Base-by-base conservation (phyloP, 2,888 invertebrate genomes). In the Zeuzera pyrina region DNA sequence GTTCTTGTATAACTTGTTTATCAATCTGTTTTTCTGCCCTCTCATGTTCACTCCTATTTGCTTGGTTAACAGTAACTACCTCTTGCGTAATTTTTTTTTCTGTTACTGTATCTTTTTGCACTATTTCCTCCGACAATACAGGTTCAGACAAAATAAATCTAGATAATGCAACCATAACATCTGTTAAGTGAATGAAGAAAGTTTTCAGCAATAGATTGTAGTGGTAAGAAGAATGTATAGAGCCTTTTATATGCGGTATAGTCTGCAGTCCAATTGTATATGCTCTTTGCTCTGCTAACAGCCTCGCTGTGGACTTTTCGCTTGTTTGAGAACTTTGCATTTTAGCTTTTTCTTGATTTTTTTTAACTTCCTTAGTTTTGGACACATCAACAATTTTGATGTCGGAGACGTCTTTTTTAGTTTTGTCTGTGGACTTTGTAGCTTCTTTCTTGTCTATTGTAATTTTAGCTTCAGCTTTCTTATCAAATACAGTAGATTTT, bases 151-250 rank as follows among this genome's bases (percentile, higher is more conserved):
- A 42, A 36, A 79, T 60, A 43, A 70, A 73, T 40, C 71, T 67
- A 1, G 78, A 76, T 29, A 84, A 44, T 10, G 73, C 73, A 3
- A 84, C 72, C 78, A 84, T 81, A 0, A 84, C 71, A 42, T 81
- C 79, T 2, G 84, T 81, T 3, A 84, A 43, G 43, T 84, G 78
- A 15, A 81, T 59, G 31, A 83, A 76, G 47, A 84, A 84, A 1
- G 77, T 78, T 54, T 70, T 72, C 11, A 84, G 43, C 7, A 83
- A 44, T 21, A 76, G 51, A 39, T 77, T 64, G 29, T 68, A 74
- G 15, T 72, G 66, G 33, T 63, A 57, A 0, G 69, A 66, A 3
- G 70, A 66, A 29, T 73, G 63, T 1, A 57, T 52, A 11, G 54
- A 52, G 2, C 66, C 71, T 49, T 55, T 66, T 14, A 83, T 67